A percentile compares a stretch with the other conserved stretches of the same genome.
Evolutionary conservation across 2,888 invertebrate species (phyloP).

Genomic region (Catocala fraxini): DNA sequence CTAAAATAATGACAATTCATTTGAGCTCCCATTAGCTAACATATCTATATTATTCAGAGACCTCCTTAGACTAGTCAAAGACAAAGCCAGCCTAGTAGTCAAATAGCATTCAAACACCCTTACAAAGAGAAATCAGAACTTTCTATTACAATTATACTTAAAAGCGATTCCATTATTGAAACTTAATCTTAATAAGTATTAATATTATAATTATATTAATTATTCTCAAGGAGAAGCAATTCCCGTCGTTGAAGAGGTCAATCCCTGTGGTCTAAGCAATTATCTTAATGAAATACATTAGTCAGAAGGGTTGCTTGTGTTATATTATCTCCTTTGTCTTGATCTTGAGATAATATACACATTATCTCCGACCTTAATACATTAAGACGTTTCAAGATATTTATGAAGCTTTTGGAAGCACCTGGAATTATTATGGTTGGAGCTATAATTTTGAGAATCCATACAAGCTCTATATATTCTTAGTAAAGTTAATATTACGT

Average conservation of each 20-base stretch:
- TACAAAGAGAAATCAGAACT: neutral
- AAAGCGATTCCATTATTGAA: constrained; percentile 42
- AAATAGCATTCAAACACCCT: too few relatives aligned
- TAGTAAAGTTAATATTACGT: too few relatives aligned
- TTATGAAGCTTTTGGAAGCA: constrained; percentile 34
- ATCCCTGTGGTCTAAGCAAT: constrained; percentile 50
- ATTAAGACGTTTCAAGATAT: constrained; percentile 52
- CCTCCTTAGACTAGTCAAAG: too few relatives aligned
- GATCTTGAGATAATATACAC: constrained; percentile 57
- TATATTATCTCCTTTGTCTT: constrained; percentile 66
- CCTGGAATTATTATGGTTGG: neutral
- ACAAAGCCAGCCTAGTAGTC: too few relatives aligned
- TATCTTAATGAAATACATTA: constrained; percentile 68
- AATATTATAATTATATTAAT: constrained; percentile 41
- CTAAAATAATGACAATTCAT: too few relatives aligned
- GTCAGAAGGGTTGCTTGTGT: constrained; percentile 60
- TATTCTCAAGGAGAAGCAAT: constrained; percentile 34
- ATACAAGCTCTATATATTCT: too few relatives aligned
- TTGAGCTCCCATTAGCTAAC: too few relatives aligned
- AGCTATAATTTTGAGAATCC: too few relatives aligned
- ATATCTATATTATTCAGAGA: too few relatives aligned
- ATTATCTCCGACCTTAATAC: constrained; percentile 12
- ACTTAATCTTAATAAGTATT: constrained; percentile 32
- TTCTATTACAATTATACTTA: constrained; percentile 29
- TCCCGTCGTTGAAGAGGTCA: constrained; percentile 39